Evolutionary conservation across 2,888 invertebrate species (phyloP).

Genomic region (Tetramorium bicarinatum): DNA sequence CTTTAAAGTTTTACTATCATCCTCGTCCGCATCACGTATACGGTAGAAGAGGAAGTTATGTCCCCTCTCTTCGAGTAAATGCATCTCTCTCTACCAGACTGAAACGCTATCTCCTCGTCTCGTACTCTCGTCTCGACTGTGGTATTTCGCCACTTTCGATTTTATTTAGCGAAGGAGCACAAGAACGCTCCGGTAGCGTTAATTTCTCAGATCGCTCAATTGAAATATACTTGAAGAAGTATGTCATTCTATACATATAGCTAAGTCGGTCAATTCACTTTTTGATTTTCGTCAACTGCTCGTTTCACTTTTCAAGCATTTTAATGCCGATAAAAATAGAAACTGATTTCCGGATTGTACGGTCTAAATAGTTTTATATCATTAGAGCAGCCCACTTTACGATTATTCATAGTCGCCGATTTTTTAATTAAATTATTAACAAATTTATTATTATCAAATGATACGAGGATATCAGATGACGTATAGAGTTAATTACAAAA

Average conservation of each 20-base stretch:
- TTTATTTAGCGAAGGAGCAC: slow-evolving; percentile 68
- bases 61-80: slow-evolving; percentile 16
- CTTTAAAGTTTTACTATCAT: slow-evolving; percentile 14
- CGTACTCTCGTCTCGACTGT: slow-evolving; percentile 41
- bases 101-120: slow-evolving; percentile 37
- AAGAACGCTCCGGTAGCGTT: slow-evolving; percentile 69
- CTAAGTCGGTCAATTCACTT: slow-evolving; percentile 45
- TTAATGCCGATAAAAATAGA: not conserved
- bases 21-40: not conserved
- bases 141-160: slow-evolving; percentile 79
- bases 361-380: not conserved
- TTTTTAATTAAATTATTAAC: not conserved
- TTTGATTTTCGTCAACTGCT: not conserved
- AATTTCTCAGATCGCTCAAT: slow-evolving; percentile 72
- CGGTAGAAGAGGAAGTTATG: not conserved
- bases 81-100: slow-evolving; percentile 28
- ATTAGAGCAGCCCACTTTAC: not conserved
- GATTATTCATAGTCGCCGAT: not conserved
- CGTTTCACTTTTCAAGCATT: not conserved
- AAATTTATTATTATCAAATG: not conserved
- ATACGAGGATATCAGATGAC: not conserved
- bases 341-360: not conserved
- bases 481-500: not conserved
- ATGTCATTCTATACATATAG: slow-evolving; percentile 69
- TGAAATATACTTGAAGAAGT: slow-evolving; percentile 70